Conservation (phyloP, 2,113 vertebrate genomes). For the Tachuris rubrigastra region DNA sequence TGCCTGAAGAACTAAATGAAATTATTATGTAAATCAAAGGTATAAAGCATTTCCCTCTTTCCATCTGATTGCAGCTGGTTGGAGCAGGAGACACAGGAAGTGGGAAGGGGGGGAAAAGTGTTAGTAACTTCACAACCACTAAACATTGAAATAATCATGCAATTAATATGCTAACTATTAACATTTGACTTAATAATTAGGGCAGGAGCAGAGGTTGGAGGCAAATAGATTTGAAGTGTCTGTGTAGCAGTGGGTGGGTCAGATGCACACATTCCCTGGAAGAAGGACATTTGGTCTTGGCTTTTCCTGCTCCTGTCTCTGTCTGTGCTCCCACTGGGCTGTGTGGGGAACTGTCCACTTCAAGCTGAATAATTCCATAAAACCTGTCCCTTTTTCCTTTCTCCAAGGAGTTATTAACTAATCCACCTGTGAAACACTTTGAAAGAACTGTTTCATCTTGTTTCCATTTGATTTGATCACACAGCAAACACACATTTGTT, state of each 20-base stretch:
- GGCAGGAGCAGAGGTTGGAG: neutral
- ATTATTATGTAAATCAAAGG: conserved; percentile 28
- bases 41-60: conserved; percentile 35
- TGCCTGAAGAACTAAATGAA: conserved; percentile 28
- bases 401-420: too few relatives aligned
- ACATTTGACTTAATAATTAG: neutral
- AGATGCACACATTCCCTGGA: neutral
- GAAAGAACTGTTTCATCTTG: too few relatives aligned
- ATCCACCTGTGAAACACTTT: too few relatives aligned
- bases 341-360: neutral
- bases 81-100: conserved; percentile 8
- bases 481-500: too few relatives aligned
- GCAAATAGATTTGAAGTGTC: neutral
- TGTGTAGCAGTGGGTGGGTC: neutral
- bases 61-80: conserved; percentile 22
- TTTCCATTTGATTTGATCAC: too few relatives aligned
- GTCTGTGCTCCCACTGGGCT: neutral
- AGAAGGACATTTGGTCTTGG: neutral
- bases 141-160: conserved; percentile 9
- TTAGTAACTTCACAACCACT: neutral
- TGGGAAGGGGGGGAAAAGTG: neutral
- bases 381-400: too few relatives aligned
- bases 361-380: neutral
- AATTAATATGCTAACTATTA: neutral
- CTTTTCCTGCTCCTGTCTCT: neutral